A percentile compares a stretch with the other conserved stretches of the same genome.
Conservation (phyloP, 1,140 invertebrate genomes). For the Archegozetes longisetosus region DNA sequence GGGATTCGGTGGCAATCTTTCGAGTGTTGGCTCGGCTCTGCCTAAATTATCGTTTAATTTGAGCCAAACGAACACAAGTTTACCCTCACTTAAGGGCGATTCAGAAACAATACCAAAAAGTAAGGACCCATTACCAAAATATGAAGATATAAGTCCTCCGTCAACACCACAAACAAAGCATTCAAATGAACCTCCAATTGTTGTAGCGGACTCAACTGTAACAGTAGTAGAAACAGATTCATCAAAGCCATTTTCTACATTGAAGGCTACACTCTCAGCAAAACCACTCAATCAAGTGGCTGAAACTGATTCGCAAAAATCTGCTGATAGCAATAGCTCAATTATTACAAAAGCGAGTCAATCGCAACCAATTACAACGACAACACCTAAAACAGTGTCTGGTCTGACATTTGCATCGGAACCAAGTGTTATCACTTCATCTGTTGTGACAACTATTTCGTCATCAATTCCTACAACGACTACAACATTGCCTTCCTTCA, state of each 20-base stretch:
- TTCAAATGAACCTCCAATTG: too few species aligned
- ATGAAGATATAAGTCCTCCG: not conserved
- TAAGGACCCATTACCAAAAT: not conserved
- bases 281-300: not conserved
- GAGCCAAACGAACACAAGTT: too few species aligned
- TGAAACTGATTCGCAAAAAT: not conserved
- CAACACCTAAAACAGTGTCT: not conserved
- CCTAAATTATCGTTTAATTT: too few species aligned
- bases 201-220: not conserved
- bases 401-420: not conserved
- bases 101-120: too few species aligned
- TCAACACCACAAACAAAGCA: not conserved
- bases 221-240: not conserved
- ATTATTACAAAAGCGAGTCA: not conserved
- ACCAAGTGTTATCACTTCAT: not conserved
- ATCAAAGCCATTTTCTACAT: not conserved
- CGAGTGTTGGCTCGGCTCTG: too few species aligned
- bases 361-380: not conserved
- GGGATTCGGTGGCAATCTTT: not conserved
- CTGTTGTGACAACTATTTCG: not conserved
- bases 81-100: too few species aligned
- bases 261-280: not conserved
- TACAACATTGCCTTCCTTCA: not conserved
- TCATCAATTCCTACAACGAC: not conserved
- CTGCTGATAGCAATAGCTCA: too few species aligned